Evolutionary conservation across 2,113 vertebrate species (phyloP), one percentile per base, ranked within the genome.

Genomic region (Corythoichthys haematopterus): DNA sequence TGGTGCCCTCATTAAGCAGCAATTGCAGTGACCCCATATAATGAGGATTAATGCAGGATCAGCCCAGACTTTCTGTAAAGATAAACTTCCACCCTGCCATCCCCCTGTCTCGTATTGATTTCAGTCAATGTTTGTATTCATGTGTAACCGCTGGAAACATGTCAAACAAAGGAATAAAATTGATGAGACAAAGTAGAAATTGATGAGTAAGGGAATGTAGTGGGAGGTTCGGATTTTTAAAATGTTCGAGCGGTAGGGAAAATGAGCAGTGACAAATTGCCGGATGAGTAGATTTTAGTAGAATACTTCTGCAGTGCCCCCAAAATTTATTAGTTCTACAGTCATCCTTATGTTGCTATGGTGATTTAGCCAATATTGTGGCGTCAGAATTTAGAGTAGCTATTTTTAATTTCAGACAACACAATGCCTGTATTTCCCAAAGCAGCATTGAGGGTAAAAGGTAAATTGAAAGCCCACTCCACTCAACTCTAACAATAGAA

Each of bases 21-120:
- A 48, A 46, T 58, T 66, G 67, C 77, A 70, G 70, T 82, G 59
- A 62, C 40, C 72, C 70, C 68, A 56, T 75, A 55, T 83, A 82
- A 90, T 87, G 77, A 86, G 82, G 73, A 91, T 85, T 81, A 86
- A 87, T 89, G 83, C 83, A 62, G 70, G 68, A 80, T 76, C 72
- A 85, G 64, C 74, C 68, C 75, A 70, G 59, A 71, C 79, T 72
- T 80, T 78, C 66, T 13, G 56, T 62, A 8, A 61, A 74, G 70
- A 77, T 69, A 55, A 72, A 66, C 69, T 80, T 75, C 69, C 51
- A 37, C 53, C 38, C 59, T 8, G 45, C 61, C 51, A 69, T 55
- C 63, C 51, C 64, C 81, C 69, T 74, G 75, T 58, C 36, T 50
- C 28, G 76, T 79, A 83, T 83, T 71, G 81, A 87, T 83, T 82